Evolutionary conservation across 2,888 invertebrate species (phyloP).

Genomic region (Drosophila seclusa): DNA sequence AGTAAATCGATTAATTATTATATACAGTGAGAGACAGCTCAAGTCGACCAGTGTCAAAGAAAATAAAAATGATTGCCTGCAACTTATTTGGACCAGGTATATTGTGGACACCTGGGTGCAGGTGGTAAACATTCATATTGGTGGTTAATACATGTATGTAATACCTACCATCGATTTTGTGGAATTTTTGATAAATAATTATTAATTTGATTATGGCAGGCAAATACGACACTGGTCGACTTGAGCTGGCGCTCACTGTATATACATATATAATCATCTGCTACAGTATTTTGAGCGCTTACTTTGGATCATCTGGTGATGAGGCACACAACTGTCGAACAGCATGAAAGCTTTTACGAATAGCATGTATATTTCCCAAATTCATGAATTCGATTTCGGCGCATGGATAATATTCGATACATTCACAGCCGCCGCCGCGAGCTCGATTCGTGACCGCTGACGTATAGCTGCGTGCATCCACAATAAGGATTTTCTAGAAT

Average conservation of each 20-base stretch:
- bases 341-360: constrained; percentile 96
- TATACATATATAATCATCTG: not conserved
- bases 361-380: constrained; percentile 98
- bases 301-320: constrained; percentile 92
- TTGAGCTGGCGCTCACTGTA: no score
- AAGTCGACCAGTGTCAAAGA: no score
- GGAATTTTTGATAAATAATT: no score
- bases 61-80: no score
- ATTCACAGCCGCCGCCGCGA: constrained; percentile 98
- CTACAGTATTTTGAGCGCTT: constrained; percentile 70
- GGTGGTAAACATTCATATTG: no score
- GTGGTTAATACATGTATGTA: no score
- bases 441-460: constrained; percentile 98
- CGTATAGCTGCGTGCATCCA: constrained; percentile 98
- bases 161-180: no score
- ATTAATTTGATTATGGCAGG: no score
- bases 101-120: no score
- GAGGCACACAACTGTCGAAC: constrained; percentile 92
- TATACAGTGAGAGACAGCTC: no score
- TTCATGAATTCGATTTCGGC: constrained; percentile 99
- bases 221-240: no score
- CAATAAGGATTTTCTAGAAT: constrained; percentile 91
- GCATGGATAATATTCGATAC: constrained; percentile 96
- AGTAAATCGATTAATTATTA: not conserved
- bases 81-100: no score